phyloP scores from a whole-genome alignment of 2,113 vertebrate genomes.

The Gracilinanus agilis region DNA sequence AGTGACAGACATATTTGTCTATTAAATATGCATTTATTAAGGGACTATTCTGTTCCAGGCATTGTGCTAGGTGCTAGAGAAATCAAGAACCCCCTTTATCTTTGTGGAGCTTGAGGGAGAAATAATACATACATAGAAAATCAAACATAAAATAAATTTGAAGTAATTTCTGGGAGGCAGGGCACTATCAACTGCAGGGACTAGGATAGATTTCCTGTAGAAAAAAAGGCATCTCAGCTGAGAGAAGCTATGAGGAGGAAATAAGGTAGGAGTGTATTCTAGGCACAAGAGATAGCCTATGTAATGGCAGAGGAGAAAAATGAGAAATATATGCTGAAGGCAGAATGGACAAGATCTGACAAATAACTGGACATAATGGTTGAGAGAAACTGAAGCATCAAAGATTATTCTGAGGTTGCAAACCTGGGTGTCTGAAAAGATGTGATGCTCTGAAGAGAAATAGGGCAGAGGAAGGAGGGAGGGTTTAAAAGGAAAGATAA shows the following conservation, averaged over 20 bases:
- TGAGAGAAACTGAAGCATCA: too few relatives aligned
- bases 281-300: not conserved
- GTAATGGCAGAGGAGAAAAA: not conserved
- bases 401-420: too few relatives aligned
- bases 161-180: not conserved
- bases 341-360: not conserved
- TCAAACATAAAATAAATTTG: not conserved
- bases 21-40: not conserved
- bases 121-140: not conserved
- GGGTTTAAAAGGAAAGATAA: not conserved
- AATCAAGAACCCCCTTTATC: not conserved
- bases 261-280: not conserved
- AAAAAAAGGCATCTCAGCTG: not conserved
- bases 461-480: too few relatives aligned
- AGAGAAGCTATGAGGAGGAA: not conserved
- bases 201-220: not conserved
- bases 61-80: not conserved
- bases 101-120: not conserved
- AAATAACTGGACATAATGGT: not conserved
- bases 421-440: too few relatives aligned
- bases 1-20: not conserved
- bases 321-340: not conserved
- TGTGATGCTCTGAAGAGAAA: too few relatives aligned
- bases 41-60: not conserved
- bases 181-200: not conserved